Conservation (phyloP, 2,888 invertebrate genomes). For the Dynastes maya region DNA sequence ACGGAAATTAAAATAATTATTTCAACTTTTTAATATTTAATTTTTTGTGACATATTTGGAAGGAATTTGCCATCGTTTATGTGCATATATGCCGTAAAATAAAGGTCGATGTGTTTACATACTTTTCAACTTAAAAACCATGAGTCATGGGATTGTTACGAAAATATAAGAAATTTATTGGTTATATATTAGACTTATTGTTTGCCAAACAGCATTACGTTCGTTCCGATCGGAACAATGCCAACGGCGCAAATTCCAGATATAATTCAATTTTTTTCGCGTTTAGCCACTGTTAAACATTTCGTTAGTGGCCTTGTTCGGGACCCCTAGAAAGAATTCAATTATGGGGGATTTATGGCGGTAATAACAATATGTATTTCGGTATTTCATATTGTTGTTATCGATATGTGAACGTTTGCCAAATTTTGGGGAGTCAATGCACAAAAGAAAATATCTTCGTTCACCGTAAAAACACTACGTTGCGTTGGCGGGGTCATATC, state of each 20-base stretch:
- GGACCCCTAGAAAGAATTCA: conserved; percentile 15
- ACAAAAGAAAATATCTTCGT: neutral
- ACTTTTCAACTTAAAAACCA: neutral
- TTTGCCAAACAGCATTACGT: conserved; percentile 27
- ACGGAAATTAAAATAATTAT: too few species aligned
- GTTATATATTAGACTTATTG: conserved; percentile 31
- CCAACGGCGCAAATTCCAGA: conserved; percentile 13
- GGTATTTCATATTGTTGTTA: conserved; percentile 25
- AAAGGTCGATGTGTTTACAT: too few species aligned
- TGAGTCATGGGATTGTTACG: neutral
- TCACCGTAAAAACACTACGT: neutral
- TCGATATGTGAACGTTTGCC: conserved; percentile 14
- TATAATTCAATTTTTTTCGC: conserved; percentile 23
- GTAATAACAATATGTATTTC: conserved; percentile 36
- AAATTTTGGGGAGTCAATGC: neutral
- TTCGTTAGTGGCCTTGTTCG: conserved; percentile 15
- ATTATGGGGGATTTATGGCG: conserved; percentile 25
- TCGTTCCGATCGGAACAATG: conserved; percentile 1
- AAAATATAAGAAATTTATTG: conserved; percentile 37
- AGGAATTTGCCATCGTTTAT: too few species aligned
- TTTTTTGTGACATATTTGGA: too few species aligned
- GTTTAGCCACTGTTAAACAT: conserved; percentile 19
- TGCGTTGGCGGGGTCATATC: too few species aligned
- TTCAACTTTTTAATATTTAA: too few species aligned
- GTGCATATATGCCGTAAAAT: too few species aligned